Evolutionary conservation across 1,140 invertebrate species (phyloP).

Genomic region (Gonioctena quinquepunctata): DNA sequence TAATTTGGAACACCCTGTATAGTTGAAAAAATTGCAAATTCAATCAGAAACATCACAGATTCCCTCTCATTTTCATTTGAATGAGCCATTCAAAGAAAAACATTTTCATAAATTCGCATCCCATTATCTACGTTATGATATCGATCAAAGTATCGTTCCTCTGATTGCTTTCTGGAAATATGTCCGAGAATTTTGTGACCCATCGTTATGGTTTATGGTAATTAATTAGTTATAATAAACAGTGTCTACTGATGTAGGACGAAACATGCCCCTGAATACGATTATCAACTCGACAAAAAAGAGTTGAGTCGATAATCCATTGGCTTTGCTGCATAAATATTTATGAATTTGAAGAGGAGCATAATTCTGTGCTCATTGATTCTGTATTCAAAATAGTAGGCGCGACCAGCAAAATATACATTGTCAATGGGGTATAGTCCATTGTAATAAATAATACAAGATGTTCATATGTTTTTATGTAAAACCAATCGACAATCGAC

Average conservation of each 20-base stretch:
- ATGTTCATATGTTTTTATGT: no score
- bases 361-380: background rate
- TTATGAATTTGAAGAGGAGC: background rate
- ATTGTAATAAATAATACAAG: no score
- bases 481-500: no score
- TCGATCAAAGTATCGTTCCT: no score
- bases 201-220: slow-evolving; percentile 11
- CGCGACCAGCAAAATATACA: background rate
- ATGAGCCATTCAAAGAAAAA: no score
- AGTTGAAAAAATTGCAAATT: no score
- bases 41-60: no score
- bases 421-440: background rate
- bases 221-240: slow-evolving; percentile 30
- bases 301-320: slow-evolving; percentile 10
- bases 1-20: no score
- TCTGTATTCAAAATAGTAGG: background rate
- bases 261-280: slow-evolving; percentile 27
- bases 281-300: slow-evolving; percentile 26
- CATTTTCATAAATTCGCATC: no score
- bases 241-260: slow-evolving; percentile 28
- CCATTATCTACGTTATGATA: no score
- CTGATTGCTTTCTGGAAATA: no score
- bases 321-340: slow-evolving; percentile 1
- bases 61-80: no score
- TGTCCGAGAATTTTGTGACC: background rate